Evolutionary conservation across 2,888 invertebrate species (phyloP), one percentile per base, ranked within the genome.

Genomic region (Creontiades dilutus): DNA sequence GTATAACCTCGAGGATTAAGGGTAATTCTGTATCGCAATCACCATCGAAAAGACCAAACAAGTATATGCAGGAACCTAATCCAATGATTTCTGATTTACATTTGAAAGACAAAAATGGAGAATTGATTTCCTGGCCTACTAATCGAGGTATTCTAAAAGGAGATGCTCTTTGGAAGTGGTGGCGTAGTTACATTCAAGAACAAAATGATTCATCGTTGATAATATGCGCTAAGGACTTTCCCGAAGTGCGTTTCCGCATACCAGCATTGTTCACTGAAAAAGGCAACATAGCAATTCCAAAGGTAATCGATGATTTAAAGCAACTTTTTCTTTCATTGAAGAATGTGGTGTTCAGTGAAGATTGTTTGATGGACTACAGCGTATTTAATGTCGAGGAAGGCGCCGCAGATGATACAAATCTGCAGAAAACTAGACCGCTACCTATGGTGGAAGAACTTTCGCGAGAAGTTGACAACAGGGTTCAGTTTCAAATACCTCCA

Each of bases 121-220:
- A 16, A 0, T 46, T 13, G 19, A 12, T 75, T 19, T 47, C 19
- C 48, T 86, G 86, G 86, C 86, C 86, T 5, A 46, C 46, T 23
- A 9, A 48, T 23, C 4, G 46, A 3, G 75, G 47, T 12, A 75
- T 13, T 48, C 7, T 2, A 0, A 75, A 52, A 19, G 16, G 37
- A 0, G 86, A 86, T 37, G 7, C 7, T 2, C 47, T 86, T 37
- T 86, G 86, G 86, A 37, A 23, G 16, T 86, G 86, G 86, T 86
- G 86, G 86, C 47, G 82, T n/a, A 52, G 16, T 13, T 82, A 52
- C 82, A 52, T 82, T 12, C 52, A 52, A 13, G 23, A 48, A 82
- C 14, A 82, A 52, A 82, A 82, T 23, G 27, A 82, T 52, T 5
- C 13, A 14, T 19, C 52, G 23, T 19, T 86, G 1, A 86, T 23